phyloP scores from a whole-genome alignment of 2,797 vertebrate species.

The Fundulus diaphanus region DNA sequence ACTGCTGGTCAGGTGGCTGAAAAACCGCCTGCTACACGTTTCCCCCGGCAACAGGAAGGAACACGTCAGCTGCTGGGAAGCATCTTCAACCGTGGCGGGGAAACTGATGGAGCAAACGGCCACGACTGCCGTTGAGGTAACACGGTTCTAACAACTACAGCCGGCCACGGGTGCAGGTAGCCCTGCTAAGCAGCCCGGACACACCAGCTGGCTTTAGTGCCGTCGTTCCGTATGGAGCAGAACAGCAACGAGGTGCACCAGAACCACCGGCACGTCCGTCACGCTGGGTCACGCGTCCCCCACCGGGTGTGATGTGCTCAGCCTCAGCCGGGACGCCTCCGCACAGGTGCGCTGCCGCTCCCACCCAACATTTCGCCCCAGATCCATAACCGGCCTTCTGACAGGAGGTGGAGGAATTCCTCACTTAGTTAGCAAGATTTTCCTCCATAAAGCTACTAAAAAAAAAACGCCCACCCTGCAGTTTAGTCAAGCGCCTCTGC shows the following conservation, averaged over 20 bases:
- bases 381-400: conserved; percentile 28
- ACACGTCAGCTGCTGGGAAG: background rate
- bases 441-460: background rate
- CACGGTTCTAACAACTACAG: background rate
- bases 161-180: background rate
- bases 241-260: too few species aligned
- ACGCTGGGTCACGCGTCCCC: too few species aligned
- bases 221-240: background rate
- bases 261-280: too few species aligned
- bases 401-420: conserved; percentile 52
- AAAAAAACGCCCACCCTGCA: conserved; percentile 17
- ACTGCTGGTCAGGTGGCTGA: background rate
- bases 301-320: too few species aligned
- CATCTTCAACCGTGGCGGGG: background rate
- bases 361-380: background rate
- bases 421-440: conserved; percentile 44
- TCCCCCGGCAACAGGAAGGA: background rate
- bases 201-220: background rate
- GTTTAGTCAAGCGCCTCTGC: background rate
- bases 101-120: too few species aligned
- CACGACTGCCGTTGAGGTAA: too few species aligned
- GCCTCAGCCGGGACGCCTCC: too few species aligned
- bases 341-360: background rate
- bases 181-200: background rate
- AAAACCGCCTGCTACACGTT: background rate